Percentiles rank a stretch among this genome's conserved stretches.
Conservation (phyloP, 2,113 vertebrate genomes). For the Speoplatyrhinus poulsoni region DNA sequence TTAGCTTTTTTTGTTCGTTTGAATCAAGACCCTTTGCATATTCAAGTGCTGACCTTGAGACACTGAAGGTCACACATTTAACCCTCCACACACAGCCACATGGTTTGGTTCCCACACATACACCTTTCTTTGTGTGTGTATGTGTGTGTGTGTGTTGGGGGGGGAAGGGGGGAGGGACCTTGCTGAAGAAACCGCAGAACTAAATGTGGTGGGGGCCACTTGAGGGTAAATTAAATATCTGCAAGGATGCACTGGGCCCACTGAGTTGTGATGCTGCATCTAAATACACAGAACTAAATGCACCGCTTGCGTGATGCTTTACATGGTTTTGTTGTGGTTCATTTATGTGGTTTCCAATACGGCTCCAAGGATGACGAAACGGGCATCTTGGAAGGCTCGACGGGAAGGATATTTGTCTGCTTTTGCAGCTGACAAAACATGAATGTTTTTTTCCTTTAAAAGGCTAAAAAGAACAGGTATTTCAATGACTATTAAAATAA, state of each 20-base stretch:
- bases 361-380: slow-evolving; percentile 17
- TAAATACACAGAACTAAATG: slow-evolving; percentile 34
- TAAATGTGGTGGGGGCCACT: slow-evolving; percentile 61
- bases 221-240: slow-evolving; percentile 73
- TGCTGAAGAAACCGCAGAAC: slow-evolving; percentile 53
- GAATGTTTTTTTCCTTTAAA: slow-evolving; percentile 16
- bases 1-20: slow-evolving; percentile 64
- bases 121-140: not conserved
- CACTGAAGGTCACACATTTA: slow-evolving; percentile 65
- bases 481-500: slow-evolving; percentile 12
- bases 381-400: slow-evolving; percentile 9
- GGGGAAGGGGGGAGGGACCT: slow-evolving; percentile 56
- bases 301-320: slow-evolving; percentile 27
- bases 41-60: slow-evolving; percentile 68
- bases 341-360: slow-evolving; percentile 19
- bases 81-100: slow-evolving; percentile 47
- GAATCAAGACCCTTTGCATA: slow-evolving; percentile 60
- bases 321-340: slow-evolving; percentile 41
- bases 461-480: slow-evolving; percentile 10
- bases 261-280: slow-evolving; percentile 59
- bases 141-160: too few species aligned
- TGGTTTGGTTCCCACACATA: too few species aligned
- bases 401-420: slow-evolving; percentile 4
- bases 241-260: slow-evolving; percentile 64
- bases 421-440: slow-evolving; percentile 29